Base-by-base conservation (phyloP, 2,888 invertebrate species). In the Caenorhabditis imperialis region DNA sequence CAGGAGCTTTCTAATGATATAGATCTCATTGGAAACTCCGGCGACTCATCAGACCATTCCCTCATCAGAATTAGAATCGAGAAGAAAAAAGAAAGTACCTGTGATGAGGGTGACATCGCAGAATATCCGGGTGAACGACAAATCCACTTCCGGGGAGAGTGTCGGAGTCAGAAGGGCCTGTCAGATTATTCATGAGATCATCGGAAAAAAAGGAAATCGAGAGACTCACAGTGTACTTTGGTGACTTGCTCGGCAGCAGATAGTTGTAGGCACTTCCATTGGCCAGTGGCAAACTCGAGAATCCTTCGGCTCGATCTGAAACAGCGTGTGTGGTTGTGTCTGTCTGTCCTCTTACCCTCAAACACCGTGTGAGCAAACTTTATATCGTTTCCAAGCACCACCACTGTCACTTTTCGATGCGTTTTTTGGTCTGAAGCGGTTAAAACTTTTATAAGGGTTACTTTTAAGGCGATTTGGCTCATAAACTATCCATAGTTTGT, bases 31-130 rank as follows among this genome's bases (percentile, higher is more conserved):
- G n/a, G n/a, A n/a, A n/a, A n/a, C n/a, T n/a, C n/a, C n/a, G n/a
- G n/a, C n/a, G n/a, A n/a, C n/a, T n/a, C n/a, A n/a, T n/a, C n/a
- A n/a, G n/a, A n/a, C n/a, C n/a, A n/a, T n/a, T n/a, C n/a, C n/a
- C n/a, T n/a, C n/a, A n/a, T n/a, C n/a, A n/a, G n/a, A n/a, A n/a
- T n/a, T n/a, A n/a, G n/a, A n/a, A n/a, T n/a, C n/a, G n/a, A n/a
- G n/a, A n/a, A n/a, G n/a, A n/a, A n/a, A n/a, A n/a, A n/a, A n/a
- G n/a, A n/a, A n/a, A n/a, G n/a, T 38, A 73, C 77, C 73, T 27
- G 78, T 78, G 8, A 78, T 75, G 3, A 78, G 51, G 0, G 74
- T 65, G n/a, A 69, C 75, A 14, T 78, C 78, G 35, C 78, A 78
- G 35, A 54, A 75, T 2, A 44, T 27, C n/a, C 48, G 16, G 0